Percentiles rank a stretch among this genome's conserved stretches.
phyloP scores from a whole-genome alignment of 2,888 invertebrate species.

The Coremacera marginata region DNA sequence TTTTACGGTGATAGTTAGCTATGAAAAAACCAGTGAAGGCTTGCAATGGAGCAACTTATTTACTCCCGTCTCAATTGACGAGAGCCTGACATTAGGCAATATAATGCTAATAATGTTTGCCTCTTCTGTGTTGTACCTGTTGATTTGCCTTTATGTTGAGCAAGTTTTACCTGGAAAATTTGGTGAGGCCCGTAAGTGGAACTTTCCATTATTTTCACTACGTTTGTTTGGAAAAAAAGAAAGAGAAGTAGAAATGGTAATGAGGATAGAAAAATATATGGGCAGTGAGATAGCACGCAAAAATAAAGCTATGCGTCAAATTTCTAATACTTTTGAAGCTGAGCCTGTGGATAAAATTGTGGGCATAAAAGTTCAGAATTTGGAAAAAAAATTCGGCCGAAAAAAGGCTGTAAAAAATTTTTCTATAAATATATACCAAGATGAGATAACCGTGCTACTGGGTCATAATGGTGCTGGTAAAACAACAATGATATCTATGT shows the following conservation, averaged over 20 bases:
- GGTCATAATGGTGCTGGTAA: constrained; percentile 88
- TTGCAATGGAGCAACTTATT: constrained; percentile 71
- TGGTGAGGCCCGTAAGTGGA: constrained; percentile 84
- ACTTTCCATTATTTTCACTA: constrained; percentile 76
- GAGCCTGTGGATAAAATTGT: constrained; percentile 64
- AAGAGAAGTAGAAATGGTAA: background rate
- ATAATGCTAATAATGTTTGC: constrained; percentile 76
- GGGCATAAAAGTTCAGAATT: constrained; percentile 72
- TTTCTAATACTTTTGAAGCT: constrained; percentile 31
- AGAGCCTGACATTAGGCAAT: constrained; percentile 77
- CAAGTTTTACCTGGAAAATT: constrained; percentile 86
- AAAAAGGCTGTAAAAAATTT: constrained; percentile 76
- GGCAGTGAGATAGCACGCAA: background rate
- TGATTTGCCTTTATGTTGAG: constrained; percentile 85
- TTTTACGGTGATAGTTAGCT: constrained; percentile 78
- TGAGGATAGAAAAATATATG: constrained; percentile 40
- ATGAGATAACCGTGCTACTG: constrained; percentile 85
- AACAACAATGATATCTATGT: constrained; percentile 91
- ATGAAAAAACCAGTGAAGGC: constrained; percentile 76
- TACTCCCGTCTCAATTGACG: constrained; percentile 74
- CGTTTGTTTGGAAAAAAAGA: constrained; percentile 69
- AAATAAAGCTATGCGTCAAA: background rate
- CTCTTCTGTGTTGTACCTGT: constrained; percentile 71
- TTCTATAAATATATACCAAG: constrained; percentile 82
- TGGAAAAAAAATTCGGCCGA: constrained; percentile 74